Conservation (phyloP, 2,888 invertebrate genomes). For the Conops quadrifasciatus region DNA sequence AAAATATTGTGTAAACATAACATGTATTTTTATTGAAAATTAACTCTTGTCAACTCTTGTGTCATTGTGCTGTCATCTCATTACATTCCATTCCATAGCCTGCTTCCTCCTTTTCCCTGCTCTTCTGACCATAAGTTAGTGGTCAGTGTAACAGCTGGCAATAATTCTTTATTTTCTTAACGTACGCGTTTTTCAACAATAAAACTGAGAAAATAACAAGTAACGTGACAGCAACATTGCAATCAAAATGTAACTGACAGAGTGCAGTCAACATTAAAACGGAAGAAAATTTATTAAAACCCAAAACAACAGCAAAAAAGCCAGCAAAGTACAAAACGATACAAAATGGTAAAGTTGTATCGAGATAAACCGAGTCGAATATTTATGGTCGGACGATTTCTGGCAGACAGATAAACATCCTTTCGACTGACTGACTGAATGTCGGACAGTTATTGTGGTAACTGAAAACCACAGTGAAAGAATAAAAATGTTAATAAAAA, state of each 20-base stretch:
- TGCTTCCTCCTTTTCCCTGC: not conserved
- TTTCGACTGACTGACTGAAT: too few relatives aligned
- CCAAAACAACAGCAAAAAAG: not conserved
- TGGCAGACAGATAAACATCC: too few relatives aligned
- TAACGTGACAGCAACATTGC: constrained; percentile 21
- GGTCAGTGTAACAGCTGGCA: too few relatives aligned
- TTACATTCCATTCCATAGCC: too few relatives aligned
- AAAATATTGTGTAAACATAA: not conserved
- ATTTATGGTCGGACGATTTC: too few relatives aligned
- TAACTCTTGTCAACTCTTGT: constrained; percentile 1
- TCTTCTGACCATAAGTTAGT: not conserved
- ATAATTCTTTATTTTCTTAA: constrained; percentile 7
- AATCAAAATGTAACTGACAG: constrained; percentile 21
- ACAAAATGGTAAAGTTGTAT: too few relatives aligned
- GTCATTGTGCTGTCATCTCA: too few relatives aligned
- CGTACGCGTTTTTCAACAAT: not conserved
- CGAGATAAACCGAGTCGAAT: too few relatives aligned
- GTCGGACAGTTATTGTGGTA: too few relatives aligned
- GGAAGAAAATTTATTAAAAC: constrained; percentile 18
- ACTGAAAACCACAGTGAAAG: too few relatives aligned
- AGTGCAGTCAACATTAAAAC: constrained; percentile 3
- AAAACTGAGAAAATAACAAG: constrained; percentile 20
- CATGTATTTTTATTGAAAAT: not conserved
- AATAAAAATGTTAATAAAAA: not conserved
- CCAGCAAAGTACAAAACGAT: not conserved